phyloP scores from a whole-genome alignment of 2,797 vertebrate genomes.

The Delichon dasypus region DNA sequence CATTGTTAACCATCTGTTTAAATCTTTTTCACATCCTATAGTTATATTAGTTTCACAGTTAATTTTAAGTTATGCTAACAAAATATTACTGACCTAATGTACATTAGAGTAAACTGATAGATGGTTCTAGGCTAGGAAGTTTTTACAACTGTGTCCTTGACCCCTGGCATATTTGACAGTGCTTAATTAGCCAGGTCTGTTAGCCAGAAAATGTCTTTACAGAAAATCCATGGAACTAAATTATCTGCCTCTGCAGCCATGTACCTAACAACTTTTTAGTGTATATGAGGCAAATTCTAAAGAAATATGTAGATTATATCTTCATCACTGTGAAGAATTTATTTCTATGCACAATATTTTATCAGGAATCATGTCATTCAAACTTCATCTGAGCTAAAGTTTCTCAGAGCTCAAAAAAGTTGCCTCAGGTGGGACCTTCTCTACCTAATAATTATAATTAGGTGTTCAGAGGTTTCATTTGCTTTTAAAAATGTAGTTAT shows the following conservation, averaged over 20 bases:
- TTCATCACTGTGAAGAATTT: neutral
- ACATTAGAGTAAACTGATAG: neutral
- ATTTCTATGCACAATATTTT: neutral
- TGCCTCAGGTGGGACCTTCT: neutral
- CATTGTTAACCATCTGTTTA: slow-evolving; percentile 28
- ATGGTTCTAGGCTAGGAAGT: neutral
- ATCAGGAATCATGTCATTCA: neutral
- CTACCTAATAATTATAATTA: neutral
- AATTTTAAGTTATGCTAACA: neutral
- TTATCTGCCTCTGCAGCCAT: neutral
- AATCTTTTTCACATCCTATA: slow-evolving; percentile 2
- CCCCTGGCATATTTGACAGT: neutral
- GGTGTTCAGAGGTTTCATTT: neutral
- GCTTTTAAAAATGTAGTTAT: neutral
- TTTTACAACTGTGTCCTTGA: neutral
- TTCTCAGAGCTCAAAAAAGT: neutral
- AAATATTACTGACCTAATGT: neutral
- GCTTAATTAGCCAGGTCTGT: neutral
- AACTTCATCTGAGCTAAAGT: neutral
- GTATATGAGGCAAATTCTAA: neutral
- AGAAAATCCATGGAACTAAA: neutral
- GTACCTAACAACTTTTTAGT: neutral
- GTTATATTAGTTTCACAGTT: neutral
- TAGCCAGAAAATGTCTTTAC: neutral
- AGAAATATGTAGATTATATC: neutral